Conservation (phyloP, 1,140 invertebrate genomes). For the Aphidius gifuensis region DNA sequence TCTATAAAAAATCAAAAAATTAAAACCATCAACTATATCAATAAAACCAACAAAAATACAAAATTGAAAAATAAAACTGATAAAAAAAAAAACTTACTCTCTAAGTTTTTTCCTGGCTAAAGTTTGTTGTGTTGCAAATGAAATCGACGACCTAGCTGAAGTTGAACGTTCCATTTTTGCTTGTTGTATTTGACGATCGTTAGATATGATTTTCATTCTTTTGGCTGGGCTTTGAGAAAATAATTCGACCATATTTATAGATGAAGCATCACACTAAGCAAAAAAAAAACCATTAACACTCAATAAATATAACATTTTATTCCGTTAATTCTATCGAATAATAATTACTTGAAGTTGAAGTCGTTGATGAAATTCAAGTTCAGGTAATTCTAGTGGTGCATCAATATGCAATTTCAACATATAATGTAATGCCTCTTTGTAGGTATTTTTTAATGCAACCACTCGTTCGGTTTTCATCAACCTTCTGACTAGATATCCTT, state of each 20-base stretch:
- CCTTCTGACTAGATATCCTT: slow-evolving; percentile 76
- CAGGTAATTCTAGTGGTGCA: slow-evolving; percentile 48
- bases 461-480: slow-evolving; percentile 77
- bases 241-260: slow-evolving; percentile 50
- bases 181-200: slow-evolving; percentile 49
- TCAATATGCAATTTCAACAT: slow-evolving; percentile 73
- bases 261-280: slow-evolving; percentile 48
- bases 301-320: not conserved
- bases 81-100: slow-evolving; percentile 42
- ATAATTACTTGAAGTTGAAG: slow-evolving; percentile 48
- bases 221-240: slow-evolving; percentile 42
- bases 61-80: slow-evolving; percentile 3
- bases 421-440: slow-evolving; percentile 72
- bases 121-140: slow-evolving; percentile 53
- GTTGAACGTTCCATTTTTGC: slow-evolving; percentile 44
- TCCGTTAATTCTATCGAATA: not conserved
- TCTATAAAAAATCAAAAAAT: slow-evolving; percentile 28
- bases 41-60: slow-evolving; percentile 16
- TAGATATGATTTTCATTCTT: slow-evolving; percentile 48
- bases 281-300: slow-evolving; percentile 7
- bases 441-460: slow-evolving; percentile 75
- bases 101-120: slow-evolving; percentile 52
- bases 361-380: slow-evolving; percentile 50
- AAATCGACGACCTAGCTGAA: slow-evolving; percentile 47
- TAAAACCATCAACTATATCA: not conserved